Base-by-base conservation (phyloP, 2,888 invertebrate genomes). In the Mesorhabditis sp. region DNA sequence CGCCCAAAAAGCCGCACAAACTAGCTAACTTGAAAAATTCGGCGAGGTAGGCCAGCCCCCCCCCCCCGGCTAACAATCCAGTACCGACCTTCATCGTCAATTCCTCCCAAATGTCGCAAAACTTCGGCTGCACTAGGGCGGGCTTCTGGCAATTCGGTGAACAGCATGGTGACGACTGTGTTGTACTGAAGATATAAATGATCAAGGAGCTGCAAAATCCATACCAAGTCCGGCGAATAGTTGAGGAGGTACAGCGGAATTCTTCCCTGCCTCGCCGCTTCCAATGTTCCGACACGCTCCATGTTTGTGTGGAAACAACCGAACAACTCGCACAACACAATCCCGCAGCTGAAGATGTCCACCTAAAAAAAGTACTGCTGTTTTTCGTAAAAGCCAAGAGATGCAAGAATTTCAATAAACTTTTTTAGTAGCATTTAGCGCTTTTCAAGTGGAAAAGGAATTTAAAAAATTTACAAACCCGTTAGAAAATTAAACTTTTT, bases 121-220 rank as follows among this genome's bases (percentile, higher is more conserved):
- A 50, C n/a, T n/a, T 50, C 58, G 58, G 7, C n/a, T 50, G 58
- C 58, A 50, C n/a, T 13, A n/a, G 58, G 58, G n/a, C 58, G 58
- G 10, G 58, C 58, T 10, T 50, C 58, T 10, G 58, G 10, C 58
- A 50, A 13, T 28, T 28, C 28, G 10, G 58, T 13, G 10, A 50
- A 50, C 58, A 50, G n/a, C 58, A 50, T 50, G 10, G 58, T 10
- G 10, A 50, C 58, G 58, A 50, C 10, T 13, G n/a, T 10, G 10
- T 50, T 50, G 58, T 50, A n/a, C 58, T 50, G n/a, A 50, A 50
- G 58, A 50, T 10, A n/a, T n/a, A 50, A n/a, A 50, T 10, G 1
- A 50, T 50, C n/a, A 50, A 13, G 10, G 58, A 50, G n/a, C n/a
- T 50, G n/a, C n/a, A 10, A 50, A 10, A 13, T 10, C 7, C n/a